Evolutionary conservation across 2,888 invertebrate species (phyloP).

Genomic region (Cheilosia vulpina): DNA sequence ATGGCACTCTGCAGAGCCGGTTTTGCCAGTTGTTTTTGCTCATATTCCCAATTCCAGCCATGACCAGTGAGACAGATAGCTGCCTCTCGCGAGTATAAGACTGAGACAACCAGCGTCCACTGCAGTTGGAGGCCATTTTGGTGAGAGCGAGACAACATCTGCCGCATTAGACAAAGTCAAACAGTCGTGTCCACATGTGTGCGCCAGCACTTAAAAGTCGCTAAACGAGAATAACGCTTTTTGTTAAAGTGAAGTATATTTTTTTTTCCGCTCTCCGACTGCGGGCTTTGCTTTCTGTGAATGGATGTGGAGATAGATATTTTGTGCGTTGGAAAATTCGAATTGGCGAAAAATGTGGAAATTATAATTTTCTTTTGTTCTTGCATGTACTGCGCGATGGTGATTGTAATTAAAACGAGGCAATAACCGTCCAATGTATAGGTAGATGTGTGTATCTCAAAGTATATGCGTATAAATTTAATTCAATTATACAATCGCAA

Average conservation of each 20-base stretch:
- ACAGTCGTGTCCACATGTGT: neutral
- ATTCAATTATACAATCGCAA: constrained; percentile 69
- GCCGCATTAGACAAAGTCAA: constrained; percentile 28
- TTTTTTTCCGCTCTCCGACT: constrained; percentile 10
- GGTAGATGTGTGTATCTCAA: constrained; percentile 10
- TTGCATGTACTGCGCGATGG: constrained; percentile 1
- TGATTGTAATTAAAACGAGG: constrained; percentile 57
- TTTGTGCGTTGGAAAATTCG: constrained; percentile 42
- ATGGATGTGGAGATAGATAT: constrained; percentile 9
- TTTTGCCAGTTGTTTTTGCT: constrained; percentile 50
- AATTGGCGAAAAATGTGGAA: constrained; percentile 57
- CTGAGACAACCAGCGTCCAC: neutral
- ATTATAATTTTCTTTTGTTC: constrained; percentile 37
- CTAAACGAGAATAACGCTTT: constrained; percentile 37
- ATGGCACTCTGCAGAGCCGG: constrained; percentile 44
- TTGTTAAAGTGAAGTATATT: constrained; percentile 58
- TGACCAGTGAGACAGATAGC: constrained; percentile 44
- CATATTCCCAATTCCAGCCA: constrained; percentile 58
- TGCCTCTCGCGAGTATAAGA: neutral
- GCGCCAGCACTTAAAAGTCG: constrained; percentile 60
- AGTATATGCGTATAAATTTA: constrained; percentile 24
- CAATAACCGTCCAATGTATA: constrained; percentile 59
- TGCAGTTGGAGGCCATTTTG: constrained; percentile 63
- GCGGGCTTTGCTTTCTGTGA: constrained; percentile 5
- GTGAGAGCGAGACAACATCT: constrained; percentile 41